Base-by-base conservation (phyloP, 2,113 vertebrate genomes). In the Anolis sagrei region DNA sequence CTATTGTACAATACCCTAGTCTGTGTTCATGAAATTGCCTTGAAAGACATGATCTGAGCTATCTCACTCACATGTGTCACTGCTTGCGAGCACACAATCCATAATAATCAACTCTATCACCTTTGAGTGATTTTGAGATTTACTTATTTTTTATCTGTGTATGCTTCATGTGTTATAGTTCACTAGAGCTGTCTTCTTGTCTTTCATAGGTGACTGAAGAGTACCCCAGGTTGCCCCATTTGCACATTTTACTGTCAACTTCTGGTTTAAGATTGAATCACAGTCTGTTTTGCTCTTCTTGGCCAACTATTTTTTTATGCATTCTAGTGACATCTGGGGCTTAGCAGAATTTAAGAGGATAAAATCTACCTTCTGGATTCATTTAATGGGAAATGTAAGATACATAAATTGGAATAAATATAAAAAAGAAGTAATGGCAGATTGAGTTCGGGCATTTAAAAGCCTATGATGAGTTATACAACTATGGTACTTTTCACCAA, bases 301-400 rank as follows among this genome's bases (percentile, higher is more conserved):
- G 82, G 82, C 64, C 80, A 36, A 2, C 81, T 73, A 2, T 78
- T 90, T 89, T n/a, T n/a, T 76, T 51, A 77, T 44, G 64, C 29
- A 64, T 75, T 87, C 0, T 21, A 66, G 13, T 3, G 62, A 78
- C 16, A 74, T 36, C 27, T 44, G 25, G 7, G 29, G 9, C 36
- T 90, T 89, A 90, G 69, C 69, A 81, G 34, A 91, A 83, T 54
- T 68, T 39, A 83, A 83, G 80, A 88, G 39, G 36, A 84, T n/a
- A 90, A 81, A 82, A 18, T 68, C 58, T 83, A 87, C 83, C 2
- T 58, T 34, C 68, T 79, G 85, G 32, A 82, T 62, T 78, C 83
- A 61, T 48, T 36, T 86, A 36, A 75, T 6, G 8, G 54, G 78
- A 81, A 87, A 77, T 29, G 68, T 18, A 66, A 83, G 69, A 81